Percentiles rank a stretch among this genome's conserved stretches.
phyloP scores from a whole-genome alignment of 2,888 invertebrate species.

The Trissolcus japonicus region DNA sequence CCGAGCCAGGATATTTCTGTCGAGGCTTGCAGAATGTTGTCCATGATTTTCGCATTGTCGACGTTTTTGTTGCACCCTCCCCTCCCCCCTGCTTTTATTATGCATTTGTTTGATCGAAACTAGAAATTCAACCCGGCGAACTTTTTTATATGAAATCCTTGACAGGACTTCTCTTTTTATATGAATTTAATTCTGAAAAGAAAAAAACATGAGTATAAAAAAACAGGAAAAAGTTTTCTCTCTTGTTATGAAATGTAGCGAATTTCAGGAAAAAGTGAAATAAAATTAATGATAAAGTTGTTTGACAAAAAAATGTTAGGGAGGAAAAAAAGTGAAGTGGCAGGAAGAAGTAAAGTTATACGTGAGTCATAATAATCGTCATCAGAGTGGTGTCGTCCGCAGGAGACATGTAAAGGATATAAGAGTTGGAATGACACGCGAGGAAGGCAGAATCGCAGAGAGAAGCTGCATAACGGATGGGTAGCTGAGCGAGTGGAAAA shows the following conservation, averaged over 20 bases:
- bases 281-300: too few relatives aligned
- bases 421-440: constrained; percentile 57
- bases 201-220: too few relatives aligned
- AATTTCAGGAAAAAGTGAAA: too few relatives aligned
- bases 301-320: neutral
- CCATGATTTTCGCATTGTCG: constrained; percentile 44
- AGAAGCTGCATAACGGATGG: constrained; percentile 55
- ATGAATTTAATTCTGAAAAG: too few relatives aligned
- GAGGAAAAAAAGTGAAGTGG: constrained; percentile 29
- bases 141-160: neutral
- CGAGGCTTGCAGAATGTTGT: constrained; percentile 17
- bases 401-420: constrained; percentile 55
- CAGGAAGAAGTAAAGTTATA: constrained; percentile 35
- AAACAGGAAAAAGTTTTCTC: too few relatives aligned
- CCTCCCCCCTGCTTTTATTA: neutral
- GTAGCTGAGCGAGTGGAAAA: constrained; percentile 52
- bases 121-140: neutral
- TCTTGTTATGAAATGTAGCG: too few relatives aligned
- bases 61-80: constrained; percentile 40
- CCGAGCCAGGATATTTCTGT: constrained; percentile 54
- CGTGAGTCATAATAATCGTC: constrained; percentile 53
- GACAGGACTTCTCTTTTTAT: too few relatives aligned
- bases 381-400: constrained; percentile 47
- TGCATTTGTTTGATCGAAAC: too few relatives aligned
- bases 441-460: constrained; percentile 47